Conservation (phyloP, 2,797 vertebrate genomes). For the Girardinus metallicus region DNA sequence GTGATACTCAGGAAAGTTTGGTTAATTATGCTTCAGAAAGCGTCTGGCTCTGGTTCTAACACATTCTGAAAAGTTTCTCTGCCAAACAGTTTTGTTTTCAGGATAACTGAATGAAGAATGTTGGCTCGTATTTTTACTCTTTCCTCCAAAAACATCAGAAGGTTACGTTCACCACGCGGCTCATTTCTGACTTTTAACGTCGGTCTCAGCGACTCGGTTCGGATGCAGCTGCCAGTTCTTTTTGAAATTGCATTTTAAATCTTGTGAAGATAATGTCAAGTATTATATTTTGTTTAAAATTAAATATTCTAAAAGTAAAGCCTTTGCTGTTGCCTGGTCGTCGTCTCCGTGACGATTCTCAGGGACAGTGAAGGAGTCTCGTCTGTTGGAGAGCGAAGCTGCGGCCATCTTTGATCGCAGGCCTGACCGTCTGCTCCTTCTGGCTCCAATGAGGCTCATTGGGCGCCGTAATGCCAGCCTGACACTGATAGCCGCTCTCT, state of each 20-base stretch:
- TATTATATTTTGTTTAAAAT: background rate
- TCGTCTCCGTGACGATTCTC: background rate
- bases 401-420: background rate
- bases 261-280: background rate
- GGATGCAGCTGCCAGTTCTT: background rate
- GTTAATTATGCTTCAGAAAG: constrained; percentile 3
- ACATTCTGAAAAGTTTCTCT: background rate
- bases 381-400: background rate
- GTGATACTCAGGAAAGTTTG: constrained; percentile 42
- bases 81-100: background rate
- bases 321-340: background rate
- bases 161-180: too few species aligned
- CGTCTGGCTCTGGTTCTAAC: background rate
- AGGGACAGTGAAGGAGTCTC: background rate
- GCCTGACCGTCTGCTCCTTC: background rate
- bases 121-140: too few species aligned
- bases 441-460: constrained; percentile 14
- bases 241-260: background rate
- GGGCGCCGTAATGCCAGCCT: constrained; percentile 2
- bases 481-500: constrained; percentile 24
- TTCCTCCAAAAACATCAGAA: too few species aligned
- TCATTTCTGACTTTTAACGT: too few species aligned
- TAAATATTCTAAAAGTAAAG: background rate
- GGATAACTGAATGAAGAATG: too few species aligned
- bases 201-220: too few species aligned